Base-by-base conservation (phyloP, 2,888 invertebrate genomes). In the Drosophila kokeensis region DNA sequence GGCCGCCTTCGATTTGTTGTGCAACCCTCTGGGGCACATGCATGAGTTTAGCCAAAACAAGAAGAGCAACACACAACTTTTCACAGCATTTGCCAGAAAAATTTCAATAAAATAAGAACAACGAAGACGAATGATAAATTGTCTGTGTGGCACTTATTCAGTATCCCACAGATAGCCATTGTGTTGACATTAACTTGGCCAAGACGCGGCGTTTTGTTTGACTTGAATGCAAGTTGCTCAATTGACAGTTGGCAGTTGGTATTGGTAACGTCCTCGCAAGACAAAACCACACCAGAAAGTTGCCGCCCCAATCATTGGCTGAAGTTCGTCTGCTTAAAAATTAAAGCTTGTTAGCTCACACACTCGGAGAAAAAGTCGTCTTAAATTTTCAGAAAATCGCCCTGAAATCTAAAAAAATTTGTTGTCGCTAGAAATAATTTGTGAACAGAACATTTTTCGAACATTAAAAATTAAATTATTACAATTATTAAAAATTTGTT, bases 131-230 rank as follows among this genome's bases (percentile, higher is more conserved):
- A 69, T 81, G 83, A 74, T 70, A 83, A 68, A 80, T 86, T 58
- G 76, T 68, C 54, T 67, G 66, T 54, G 67, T 48, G 82, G 75
- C 66, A 79, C 81, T 83, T 82, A 73, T 72, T 78, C 64, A 77
- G 73, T 83, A 69, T 69, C 67, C 71, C 71, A 63, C n/a, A 38
- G 52, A 38, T 27, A 49, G 58, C 65, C 63, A 45, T 67, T 80
- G 80, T 82, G 80, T 82, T 77, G 86, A 74, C 80, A 74, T 84
- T 79, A 77, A 70, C 73, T 73, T 83, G 87, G 73, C 65, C 61
- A 50, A 69, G 68, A 75, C 55, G 50, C n/a, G n/a, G 15, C 64
- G 64, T 50, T 69, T 84, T 82, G 79, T 87, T 83, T 87, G 79
- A 76, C 42, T 85, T 89, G 70, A 70, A 71, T 84, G 82, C 76